Evolutionary conservation across 23 tunicate genomes (phyloP).

Genomic region (Halocynthia aurantium): DNA sequence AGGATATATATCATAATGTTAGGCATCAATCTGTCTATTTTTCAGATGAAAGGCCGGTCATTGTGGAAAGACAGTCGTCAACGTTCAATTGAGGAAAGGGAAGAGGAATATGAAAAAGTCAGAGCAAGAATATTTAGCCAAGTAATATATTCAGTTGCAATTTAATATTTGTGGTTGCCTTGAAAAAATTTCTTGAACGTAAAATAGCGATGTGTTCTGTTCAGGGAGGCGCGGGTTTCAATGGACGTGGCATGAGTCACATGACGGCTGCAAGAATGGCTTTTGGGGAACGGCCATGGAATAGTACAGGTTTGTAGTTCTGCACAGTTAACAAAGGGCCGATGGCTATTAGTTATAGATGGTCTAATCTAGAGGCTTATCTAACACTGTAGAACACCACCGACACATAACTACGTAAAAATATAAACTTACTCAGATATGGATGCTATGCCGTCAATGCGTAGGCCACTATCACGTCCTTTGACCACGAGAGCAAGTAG

Average conservation of each 20-base stretch:
- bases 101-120: conserved; percentile 47
- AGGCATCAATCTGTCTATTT: too few relatives aligned
- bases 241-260: conserved; percentile 7
- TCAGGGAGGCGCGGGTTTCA: neutral
- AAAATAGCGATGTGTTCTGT: too few relatives aligned
- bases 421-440: conserved; percentile 27
- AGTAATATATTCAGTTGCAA: neutral
- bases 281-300: conserved; percentile 48
- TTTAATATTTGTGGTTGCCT: neutral
- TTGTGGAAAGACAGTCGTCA: conserved; percentile 44
- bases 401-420: neutral
- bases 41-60: neutral
- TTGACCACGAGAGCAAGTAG: conserved; percentile 44
- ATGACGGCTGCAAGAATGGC: conserved; percentile 8
- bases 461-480: conserved; percentile 12
- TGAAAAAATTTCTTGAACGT: neutral
- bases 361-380: neutral
- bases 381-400: neutral
- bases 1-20: too few relatives aligned
- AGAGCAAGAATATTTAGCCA: conserved; percentile 51
- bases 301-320: conserved; percentile 40
- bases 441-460: conserved; percentile 22
- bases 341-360: too few relatives aligned
- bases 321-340: too few relatives aligned
- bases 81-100: conserved; percentile 61